Evolutionary conservation across 1,140 invertebrate genomes (phyloP), one percentile per base, ranked within the genome.

Genomic region (Penaeus indicus): DNA sequence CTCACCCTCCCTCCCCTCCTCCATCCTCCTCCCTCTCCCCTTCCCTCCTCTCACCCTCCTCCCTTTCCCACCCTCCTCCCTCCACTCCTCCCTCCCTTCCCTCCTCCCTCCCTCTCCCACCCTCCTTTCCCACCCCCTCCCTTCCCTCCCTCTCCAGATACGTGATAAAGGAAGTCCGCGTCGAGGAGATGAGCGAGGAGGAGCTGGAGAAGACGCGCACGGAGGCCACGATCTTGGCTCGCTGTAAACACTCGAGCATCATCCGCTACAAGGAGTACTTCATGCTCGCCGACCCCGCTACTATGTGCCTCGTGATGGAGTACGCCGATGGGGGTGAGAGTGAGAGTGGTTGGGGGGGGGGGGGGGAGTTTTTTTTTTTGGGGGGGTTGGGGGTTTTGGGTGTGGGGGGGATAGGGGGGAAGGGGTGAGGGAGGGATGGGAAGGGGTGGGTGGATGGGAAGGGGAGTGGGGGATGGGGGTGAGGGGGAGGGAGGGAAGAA

Each of bases 251-350:
- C 90, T 94, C 94, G 62, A 94, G 94, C 90, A 94, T 94, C 89
- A 94, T 94, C 32, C 91, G 93, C 1, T 94, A 94, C 87, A 93
- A 94, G 89, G 93, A 94, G 83, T 94, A 93, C 7, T 94, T 94
- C 92, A 72, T 91, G 42, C 92, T 93, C 62, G 90, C 92, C 18
- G 89, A 91, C 61, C 92, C 93, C 63, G 93, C 93, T 8, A 93
- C 92, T 88, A 90, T 94, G 11, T 93, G 93, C 89, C 94, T 94
- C 88, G 93, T 94, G 18, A 94, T 94, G 94, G 92, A 93, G 88
- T 94, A 92, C 84, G 94, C 94, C 92, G 94, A 94, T 86, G 93
- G 93, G 67, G 94, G 91, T 90, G 63, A 88, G 87, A 11, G 69
- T 19, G 32, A 84, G 77, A 77, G 77, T 38, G 18, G 62, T 32